A percentile compares a stretch with the other conserved stretches of the same genome.
Evolutionary conservation across 1,140 invertebrate species (phyloP).

Genomic region (Leptinotarsa undecemlineata): DNA sequence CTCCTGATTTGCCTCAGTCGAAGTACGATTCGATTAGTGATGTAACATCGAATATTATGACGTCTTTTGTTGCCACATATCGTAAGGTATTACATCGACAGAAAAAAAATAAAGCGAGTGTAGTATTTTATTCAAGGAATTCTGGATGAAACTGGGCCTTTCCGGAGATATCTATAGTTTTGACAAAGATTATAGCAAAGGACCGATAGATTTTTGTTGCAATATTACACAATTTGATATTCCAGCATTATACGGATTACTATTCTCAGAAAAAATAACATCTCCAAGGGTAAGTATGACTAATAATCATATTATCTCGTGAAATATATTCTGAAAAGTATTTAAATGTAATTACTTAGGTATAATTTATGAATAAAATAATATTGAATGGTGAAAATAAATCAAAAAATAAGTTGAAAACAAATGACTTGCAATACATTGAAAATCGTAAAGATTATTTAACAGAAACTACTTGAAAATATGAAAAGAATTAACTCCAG

Average conservation of each 20-base stretch:
- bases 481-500: no score
- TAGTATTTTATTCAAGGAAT: constrained; percentile 29
- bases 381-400: no score
- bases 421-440: no score
- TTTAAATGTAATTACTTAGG: no score
- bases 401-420: no score
- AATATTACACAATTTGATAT: constrained; percentile 24
- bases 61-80: constrained; percentile 37
- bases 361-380: no score
- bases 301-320: background rate
- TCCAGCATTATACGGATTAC: constrained; percentile 30
- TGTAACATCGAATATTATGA: constrained; percentile 8
- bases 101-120: constrained; percentile 10
- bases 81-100: constrained; percentile 23
- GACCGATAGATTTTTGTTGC: constrained; percentile 29
- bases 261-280: constrained; percentile 9
- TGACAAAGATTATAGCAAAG: constrained; percentile 7
- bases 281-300: background rate
- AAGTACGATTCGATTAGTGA: constrained; percentile 17
- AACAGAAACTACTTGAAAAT: no score
- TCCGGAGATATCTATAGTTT: constrained; percentile 32
- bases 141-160: constrained; percentile 35
- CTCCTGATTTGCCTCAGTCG: constrained; percentile 19
- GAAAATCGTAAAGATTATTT: no score
- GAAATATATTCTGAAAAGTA: no score